These are phyloP conservation scores for Oscheius sp. DNA, from an alignment of 2,888 invertebrate genomes.

Conservation along the genomic window DNA sequence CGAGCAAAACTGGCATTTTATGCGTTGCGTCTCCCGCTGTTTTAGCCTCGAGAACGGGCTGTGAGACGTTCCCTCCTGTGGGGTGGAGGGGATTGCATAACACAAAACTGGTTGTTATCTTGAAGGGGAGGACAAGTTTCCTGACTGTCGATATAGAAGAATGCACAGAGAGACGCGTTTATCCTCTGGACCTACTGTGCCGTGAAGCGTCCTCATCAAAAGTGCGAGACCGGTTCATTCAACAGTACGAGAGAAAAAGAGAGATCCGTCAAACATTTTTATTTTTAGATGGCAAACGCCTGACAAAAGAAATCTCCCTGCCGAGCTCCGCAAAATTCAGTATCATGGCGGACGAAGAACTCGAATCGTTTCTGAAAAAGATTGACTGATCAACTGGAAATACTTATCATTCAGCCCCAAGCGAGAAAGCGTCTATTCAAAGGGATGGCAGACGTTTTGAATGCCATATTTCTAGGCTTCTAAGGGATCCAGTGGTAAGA, in stretches of 20 bases:
- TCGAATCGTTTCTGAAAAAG: neutral
- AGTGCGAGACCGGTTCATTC: slow-evolving; percentile 7
- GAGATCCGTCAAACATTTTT: too few species aligned
- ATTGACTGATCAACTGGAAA: neutral
- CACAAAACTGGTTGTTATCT: neutral
- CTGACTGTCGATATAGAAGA: neutral
- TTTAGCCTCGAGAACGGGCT: neutral
- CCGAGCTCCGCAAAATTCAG: slow-evolving; percentile 1
- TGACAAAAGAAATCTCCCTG: neutral
- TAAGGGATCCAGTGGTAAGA: too few species aligned
- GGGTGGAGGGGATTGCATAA: neutral
- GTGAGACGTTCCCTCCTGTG: neutral
- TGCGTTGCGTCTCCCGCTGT: neutral
- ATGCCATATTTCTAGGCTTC: too few species aligned
- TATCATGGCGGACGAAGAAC: slow-evolving; percentile 1
- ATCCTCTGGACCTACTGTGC: neutral
- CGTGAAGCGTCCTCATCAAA: slow-evolving; percentile 10
- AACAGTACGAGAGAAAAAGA: too few species aligned
- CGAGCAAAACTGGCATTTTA: slow-evolving; percentile 17
- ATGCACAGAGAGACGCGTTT: neutral
- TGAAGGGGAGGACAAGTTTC: neutral
- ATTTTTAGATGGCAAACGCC: neutral
- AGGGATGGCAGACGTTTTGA: too few species aligned
- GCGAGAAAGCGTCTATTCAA: too few species aligned
- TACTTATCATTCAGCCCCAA: too few species aligned